Percentiles rank a stretch among this genome's conserved stretches.
phyloP scores from a whole-genome alignment of 2,888 invertebrate species.

The Hydriomena furcata region DNA sequence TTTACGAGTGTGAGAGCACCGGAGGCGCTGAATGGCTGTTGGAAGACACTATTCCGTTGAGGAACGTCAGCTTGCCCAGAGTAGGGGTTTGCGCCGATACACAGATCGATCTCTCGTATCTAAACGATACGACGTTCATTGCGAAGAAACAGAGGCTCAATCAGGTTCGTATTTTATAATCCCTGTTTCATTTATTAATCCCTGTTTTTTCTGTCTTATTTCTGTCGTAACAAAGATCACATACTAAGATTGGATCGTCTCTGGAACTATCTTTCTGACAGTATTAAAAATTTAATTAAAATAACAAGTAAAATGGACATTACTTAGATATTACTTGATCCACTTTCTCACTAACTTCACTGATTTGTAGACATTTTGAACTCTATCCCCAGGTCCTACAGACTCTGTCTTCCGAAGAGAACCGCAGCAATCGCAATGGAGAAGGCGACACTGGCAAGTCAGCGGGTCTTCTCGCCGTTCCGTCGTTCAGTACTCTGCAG shows the following conservation, averaged over 20 bases:
- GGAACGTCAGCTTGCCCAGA: slow-evolving; percentile 94
- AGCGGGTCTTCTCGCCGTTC: slow-evolving; percentile 90
- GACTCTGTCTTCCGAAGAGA: slow-evolving; percentile 91
- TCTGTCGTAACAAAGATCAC: no score
- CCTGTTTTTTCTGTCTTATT: no score
- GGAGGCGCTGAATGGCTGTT: slow-evolving; percentile 96
- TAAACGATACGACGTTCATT: slow-evolving; percentile 90
- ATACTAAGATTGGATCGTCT: no score
- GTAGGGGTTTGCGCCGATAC: slow-evolving; percentile 92
- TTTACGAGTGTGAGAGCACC: slow-evolving; percentile 99
- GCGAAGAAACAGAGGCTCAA: slow-evolving; percentile 93
- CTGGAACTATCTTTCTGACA: no score
- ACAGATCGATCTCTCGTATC: slow-evolving; percentile 91
- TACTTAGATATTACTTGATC: no score
- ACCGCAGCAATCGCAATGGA: slow-evolving; percentile 83
- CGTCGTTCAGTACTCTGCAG: slow-evolving; percentile 95
- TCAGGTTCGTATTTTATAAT: slow-evolving; percentile 71
- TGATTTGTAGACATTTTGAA: slow-evolving; percentile 9
- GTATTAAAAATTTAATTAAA: no score
- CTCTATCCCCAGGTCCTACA: slow-evolving; percentile 84
- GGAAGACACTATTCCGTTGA: slow-evolving; percentile 97
- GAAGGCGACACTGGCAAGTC: slow-evolving; percentile 81
- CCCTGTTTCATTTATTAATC: no score
- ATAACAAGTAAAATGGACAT: no score
- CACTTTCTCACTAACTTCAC: no score